Conservation (phyloP, 2,797 vertebrate species). For the Mormyrops attenuatus region DNA sequence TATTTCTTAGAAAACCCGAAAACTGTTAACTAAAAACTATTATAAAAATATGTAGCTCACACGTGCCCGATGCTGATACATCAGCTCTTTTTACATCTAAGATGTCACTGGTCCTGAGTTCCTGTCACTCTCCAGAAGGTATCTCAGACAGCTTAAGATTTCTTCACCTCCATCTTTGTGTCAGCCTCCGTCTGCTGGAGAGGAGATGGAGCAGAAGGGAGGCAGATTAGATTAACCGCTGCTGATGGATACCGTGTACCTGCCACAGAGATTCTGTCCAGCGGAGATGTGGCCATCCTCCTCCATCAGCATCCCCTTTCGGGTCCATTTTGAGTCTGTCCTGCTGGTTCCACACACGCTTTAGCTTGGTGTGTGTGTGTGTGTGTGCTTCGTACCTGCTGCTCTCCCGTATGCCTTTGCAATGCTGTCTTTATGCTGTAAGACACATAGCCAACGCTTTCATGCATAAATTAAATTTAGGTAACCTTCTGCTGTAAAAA, state of each 20-base stretch:
- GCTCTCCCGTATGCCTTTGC: neutral
- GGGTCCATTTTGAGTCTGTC: neutral
- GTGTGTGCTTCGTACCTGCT: neutral
- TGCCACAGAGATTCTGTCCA: constrained; percentile 1
- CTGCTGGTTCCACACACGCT: neutral
- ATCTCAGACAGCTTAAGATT: neutral
- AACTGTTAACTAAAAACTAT: neutral
- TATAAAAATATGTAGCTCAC: neutral
- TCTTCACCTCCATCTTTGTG: neutral
- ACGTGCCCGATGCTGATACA: neutral
- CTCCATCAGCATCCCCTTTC: neutral
- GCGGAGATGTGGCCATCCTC: neutral
- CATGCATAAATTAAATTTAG: neutral
- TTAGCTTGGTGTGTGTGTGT: neutral
- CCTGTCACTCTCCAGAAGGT: neutral
- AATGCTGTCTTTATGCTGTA: neutral
- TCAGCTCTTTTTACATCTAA: neutral
- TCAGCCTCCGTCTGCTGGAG: neutral
- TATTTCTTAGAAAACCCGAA: neutral
- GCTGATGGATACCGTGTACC: neutral
- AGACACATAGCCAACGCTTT: neutral
- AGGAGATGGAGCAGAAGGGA: neutral
- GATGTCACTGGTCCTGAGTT: neutral
- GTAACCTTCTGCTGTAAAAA: neutral
- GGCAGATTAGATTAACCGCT: neutral